Base-by-base conservation (phyloP, 2,888 invertebrate species). In the Epinotia ramella region DNA sequence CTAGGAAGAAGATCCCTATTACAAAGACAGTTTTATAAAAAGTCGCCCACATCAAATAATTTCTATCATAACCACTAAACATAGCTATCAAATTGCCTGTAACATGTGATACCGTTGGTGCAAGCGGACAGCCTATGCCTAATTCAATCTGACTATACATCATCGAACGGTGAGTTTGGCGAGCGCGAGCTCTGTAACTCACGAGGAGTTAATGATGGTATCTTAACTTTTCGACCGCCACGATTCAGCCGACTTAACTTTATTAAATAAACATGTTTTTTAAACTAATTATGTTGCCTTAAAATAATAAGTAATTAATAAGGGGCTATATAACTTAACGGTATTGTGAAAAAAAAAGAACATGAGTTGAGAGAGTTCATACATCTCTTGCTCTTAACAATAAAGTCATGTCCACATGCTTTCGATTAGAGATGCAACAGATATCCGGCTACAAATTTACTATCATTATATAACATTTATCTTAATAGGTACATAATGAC, bases 141-240 rank as follows among this genome's bases (percentile, higher is more conserved):
- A 92, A 78, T 86, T 91, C 92, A 93, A 92, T 92, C 92, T 92
- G 91, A 86, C 84, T 82, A 84, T 84, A 87, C 82, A 85, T 81
- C 85, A 90, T 93, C 92, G 92, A 93, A 93, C 92, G 92, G 92
- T 91, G 91, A 92, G 92, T 87, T 81, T 68, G 53, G 46, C 72
- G 73, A 73, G 78, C 77, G 64, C 40, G 20, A 24, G 77, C 74
- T 28, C 73, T 33, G n/a, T n/a, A 76, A 76, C 73, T 60, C 74
- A 69, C 64, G 57, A 40, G 66, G 77, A 76, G 74, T 78, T 57
- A 73, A 66, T 24, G 73, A 49, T 73, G 64, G 64, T 72, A 16
- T 33, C 73, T 60, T 49, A 33, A 16, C 28, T 16, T 33, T n/a
- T 28, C 53, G 4, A 53, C 53, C 53, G 7, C 53, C 53, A 16